Evolutionary conservation across 2,113 vertebrate genomes (phyloP).

Genomic region (Gasterosteus nipponicus): DNA sequence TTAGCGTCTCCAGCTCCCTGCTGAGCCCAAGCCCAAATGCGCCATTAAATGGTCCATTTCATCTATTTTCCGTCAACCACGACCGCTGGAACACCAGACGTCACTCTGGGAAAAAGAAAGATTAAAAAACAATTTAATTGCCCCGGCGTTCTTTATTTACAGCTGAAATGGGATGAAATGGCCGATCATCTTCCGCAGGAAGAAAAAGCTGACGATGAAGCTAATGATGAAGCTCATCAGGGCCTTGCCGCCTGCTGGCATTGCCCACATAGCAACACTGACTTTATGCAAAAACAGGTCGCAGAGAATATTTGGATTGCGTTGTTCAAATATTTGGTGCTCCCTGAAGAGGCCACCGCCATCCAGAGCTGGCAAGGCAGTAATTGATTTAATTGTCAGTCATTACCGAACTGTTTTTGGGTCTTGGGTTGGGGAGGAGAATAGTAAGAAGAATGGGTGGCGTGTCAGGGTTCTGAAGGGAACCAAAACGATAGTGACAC

Average conservation of each 20-base stretch:
- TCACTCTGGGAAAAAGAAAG: slow-evolving; percentile 58
- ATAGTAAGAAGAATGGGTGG: slow-evolving; percentile 45
- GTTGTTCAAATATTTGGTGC: slow-evolving; percentile 91
- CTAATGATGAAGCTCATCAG: slow-evolving; percentile 82
- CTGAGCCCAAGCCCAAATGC: slow-evolving; percentile 66
- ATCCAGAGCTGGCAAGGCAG: slow-evolving; percentile 80
- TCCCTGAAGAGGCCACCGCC: slow-evolving; percentile 80
- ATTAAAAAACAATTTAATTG: slow-evolving; percentile 70
- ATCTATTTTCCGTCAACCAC: slow-evolving; percentile 80
- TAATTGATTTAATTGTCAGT: slow-evolving; percentile 98
- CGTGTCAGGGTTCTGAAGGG: slow-evolving; percentile 48
- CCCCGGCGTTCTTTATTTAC: slow-evolving; percentile 60
- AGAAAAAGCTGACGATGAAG: slow-evolving; percentile 81
- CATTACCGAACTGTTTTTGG: slow-evolving; percentile 90
- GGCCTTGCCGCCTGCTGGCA: slow-evolving; percentile 80
- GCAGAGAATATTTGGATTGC: slow-evolving; percentile 81
- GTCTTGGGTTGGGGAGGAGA: slow-evolving; percentile 72
- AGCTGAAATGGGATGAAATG: slow-evolving; percentile 86
- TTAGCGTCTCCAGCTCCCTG: slow-evolving; percentile 19
- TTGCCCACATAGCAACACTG: slow-evolving; percentile 66
- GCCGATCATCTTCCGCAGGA: slow-evolving; percentile 84
- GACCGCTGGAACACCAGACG: slow-evolving; percentile 75
- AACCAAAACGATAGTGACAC: too few species aligned
- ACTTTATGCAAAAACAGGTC: slow-evolving; percentile 47
- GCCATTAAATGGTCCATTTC: slow-evolving; percentile 78